Evolutionary conservation across 1,140 invertebrate genomes (phyloP), one percentile per base, ranked within the genome.

Genomic region (Heliconius hewitsoni): DNA sequence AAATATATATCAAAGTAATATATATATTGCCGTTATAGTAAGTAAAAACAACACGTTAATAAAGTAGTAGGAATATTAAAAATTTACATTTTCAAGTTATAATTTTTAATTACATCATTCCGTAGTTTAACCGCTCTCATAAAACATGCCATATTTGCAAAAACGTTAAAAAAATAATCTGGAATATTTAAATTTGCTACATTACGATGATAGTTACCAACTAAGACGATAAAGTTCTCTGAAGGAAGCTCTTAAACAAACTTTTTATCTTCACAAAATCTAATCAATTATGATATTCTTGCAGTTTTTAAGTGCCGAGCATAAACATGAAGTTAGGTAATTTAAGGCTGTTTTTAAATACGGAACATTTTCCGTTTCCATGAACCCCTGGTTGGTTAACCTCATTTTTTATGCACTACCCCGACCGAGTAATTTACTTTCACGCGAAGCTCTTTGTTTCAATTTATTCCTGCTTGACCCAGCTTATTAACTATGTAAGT

Each of bases 401-500:
- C 81, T 84, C 79, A 85, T 88, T 86, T 84, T 84, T 88, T 83
- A 87, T 85, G 83, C 82, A 85, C 78, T 78, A 77, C 81, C 75
- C 81, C 60, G 80, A 79, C 77, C 84, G 73, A 79, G 83, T 83
- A 85, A 88, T 89, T 89, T 88, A 82, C 73, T 84, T 86, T 78
- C 82, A 77, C 80, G 80, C 77, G 76, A 76, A 81, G 78, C 76
- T 82, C 79, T 86, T 86, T 83, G 80, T 84, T 83, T 80, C 81
- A 87, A 85, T 86, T 89, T 88, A 86, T 87, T 78, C 80, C 79
- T 79, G 81, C 78, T 85, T 83, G 81, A 85, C 84, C 82, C 79
- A 73, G 60, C 82, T 81, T 86, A 81, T 82, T 75, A 77, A 80
- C 81, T 70, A 70, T 66, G 71, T 78, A 60, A 23, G 52, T 73